These are phyloP conservation scores for Chorisops tibialis DNA, from an alignment of 2,888 invertebrate genomes.

Conservation along the genomic window DNA sequence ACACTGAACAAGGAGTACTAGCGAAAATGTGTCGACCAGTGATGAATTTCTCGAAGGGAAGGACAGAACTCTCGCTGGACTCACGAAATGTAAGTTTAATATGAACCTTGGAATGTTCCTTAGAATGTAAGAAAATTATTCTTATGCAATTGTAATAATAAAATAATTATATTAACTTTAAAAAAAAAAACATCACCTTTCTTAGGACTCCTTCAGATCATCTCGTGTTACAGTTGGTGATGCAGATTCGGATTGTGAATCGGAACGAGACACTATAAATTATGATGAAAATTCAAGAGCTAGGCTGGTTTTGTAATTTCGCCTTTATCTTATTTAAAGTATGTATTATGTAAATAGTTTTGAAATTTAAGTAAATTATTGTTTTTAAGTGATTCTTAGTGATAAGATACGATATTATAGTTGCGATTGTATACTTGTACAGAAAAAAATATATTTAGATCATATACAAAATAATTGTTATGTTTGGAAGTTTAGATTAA, in stretches of 20 bases:
- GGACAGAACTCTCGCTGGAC: background rate
- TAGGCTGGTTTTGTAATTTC: constrained; percentile 45
- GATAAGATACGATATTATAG: too few species aligned
- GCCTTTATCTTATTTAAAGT: too few species aligned
- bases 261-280: constrained; percentile 40
- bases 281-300: constrained; percentile 44
- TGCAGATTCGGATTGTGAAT: constrained; percentile 38
- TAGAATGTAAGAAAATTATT: background rate
- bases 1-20: background rate
- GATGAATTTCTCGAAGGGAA: constrained; percentile 39
- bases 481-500: too few species aligned
- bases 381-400: too few species aligned
- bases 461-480: too few species aligned
- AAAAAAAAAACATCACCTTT: background rate
- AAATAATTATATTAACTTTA: background rate
- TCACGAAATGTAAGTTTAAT: constrained; percentile 6
- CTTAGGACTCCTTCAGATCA: constrained; percentile 4
- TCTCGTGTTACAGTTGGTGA: background rate
- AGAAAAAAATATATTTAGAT: too few species aligned
- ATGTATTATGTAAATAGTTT: too few species aligned
- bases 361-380: too few species aligned
- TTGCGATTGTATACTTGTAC: too few species aligned
- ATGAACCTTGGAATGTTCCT: background rate
- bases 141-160: background rate
- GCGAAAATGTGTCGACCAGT: constrained; percentile 35